Percentiles rank a stretch among this genome's conserved stretches.
phyloP scores from a whole-genome alignment of 2,888 invertebrate genomes.

The Oscheius sp. region DNA sequence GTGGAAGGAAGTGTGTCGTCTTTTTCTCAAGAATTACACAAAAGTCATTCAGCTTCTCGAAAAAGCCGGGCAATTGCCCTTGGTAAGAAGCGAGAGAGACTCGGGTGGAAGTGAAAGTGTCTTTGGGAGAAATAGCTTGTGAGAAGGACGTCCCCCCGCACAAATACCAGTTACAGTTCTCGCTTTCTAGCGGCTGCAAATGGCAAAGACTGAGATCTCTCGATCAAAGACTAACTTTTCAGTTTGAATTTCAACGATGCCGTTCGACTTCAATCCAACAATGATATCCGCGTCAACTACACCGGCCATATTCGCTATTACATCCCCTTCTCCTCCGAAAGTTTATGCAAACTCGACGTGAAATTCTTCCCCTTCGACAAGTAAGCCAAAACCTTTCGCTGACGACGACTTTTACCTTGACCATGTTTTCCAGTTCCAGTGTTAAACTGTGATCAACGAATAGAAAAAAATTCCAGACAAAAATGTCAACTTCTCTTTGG shows the following conservation, averaged over 20 bases:
- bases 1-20: not conserved
- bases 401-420: not conserved
- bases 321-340: constrained; percentile 65
- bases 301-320: constrained; percentile 69
- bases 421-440: not conserved
- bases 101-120: constrained; percentile 17
- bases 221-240: constrained; percentile 32
- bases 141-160: not conserved
- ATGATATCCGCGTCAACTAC: constrained; percentile 68
- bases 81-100: constrained; percentile 13
- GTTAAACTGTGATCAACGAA: too few relatives aligned
- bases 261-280: constrained; percentile 67
- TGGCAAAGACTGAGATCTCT: not conserved
- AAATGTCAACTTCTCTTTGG: constrained; percentile 66
- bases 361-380: constrained; percentile 70
- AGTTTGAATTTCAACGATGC: constrained; percentile 66
- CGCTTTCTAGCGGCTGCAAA: constrained; percentile 3
- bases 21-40: not conserved
- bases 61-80: constrained; percentile 6
- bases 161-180: constrained; percentile 23
- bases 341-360: constrained; percentile 67
- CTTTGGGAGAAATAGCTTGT: constrained; percentile 21
- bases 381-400: too few relatives aligned
- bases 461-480: constrained; percentile 57
- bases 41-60: constrained; percentile 10